Evolutionary conservation across 2,113 vertebrate genomes (phyloP), one percentile per base, ranked within the genome.

Genomic region (Toxotes jaculatrix): DNA sequence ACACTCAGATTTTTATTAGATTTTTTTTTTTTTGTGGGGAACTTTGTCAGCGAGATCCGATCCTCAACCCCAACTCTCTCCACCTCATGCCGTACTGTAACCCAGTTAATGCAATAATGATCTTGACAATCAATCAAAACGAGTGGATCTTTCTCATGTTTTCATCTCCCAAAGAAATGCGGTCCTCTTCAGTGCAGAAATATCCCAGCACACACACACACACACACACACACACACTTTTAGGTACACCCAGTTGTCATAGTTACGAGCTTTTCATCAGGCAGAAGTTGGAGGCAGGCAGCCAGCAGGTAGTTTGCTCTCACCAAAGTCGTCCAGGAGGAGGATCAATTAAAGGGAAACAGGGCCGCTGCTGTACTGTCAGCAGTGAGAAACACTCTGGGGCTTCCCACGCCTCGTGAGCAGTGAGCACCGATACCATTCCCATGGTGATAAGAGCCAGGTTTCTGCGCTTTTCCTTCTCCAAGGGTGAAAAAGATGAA

Each of bases 271-370:
- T 55, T 73, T 77, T 87, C 43, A 83, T 83, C 80, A 66, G 53
- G 40, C 64, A 23, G 47, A 42, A 70, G 66, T 62, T 0, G 7
- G 73, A 79, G 73, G 74, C 60, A 65, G 69, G 31, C 66, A 66
- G 83, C 72, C 80, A 78, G 88, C 74, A 85, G 90, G 90, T 72
- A 63, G 79, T 77, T 74, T 65, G 66, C 63, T 79, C 42, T 74
- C 32, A 23, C 77, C 76, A 61, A 67, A 74, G 43, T 59, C 27
- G 17, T 83, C 86, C 79, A 82, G 1, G 74, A 83, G 79, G 84
- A 90, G 74, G 77, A 81, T 85, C 86, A 83, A 83, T 91, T 88
- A 88, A 77, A 81, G 67, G 77, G 65, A 85, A 82, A 68, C 62
- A 47, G 72, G 47, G 78, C 75, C 31, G 82, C 73, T 57, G 38